Conservation (phyloP, 2,113 vertebrate species). For the Halichoeres trimaculatus region DNA sequence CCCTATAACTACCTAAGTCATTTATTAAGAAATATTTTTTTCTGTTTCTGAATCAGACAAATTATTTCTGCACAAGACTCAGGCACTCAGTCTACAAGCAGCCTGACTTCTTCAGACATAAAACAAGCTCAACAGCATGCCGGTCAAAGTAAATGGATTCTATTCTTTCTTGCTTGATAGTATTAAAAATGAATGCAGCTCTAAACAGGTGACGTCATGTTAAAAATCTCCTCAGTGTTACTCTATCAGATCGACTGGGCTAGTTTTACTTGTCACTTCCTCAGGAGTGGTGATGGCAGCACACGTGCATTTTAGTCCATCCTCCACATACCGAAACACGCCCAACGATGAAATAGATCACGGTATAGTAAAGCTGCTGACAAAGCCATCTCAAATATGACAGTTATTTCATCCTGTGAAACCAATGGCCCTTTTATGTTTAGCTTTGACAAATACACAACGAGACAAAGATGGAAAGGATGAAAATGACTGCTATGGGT, state of each 20-base stretch:
- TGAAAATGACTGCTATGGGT: neutral
- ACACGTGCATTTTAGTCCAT: constrained; percentile 26
- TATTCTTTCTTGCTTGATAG: too few species aligned
- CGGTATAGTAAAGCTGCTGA: neutral
- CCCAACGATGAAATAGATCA: constrained; percentile 23
- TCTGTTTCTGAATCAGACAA: too few species aligned
- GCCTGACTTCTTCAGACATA: too few species aligned
- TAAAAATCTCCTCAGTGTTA: neutral
- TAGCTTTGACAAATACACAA: neutral
- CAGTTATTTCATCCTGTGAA: constrained; percentile 12
- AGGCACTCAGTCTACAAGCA: too few species aligned
- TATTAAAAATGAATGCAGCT: too few species aligned
- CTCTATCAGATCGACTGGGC: constrained; percentile 29
- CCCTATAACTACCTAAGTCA: too few species aligned
- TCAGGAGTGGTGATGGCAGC: neutral
- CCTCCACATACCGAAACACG: constrained; percentile 54
- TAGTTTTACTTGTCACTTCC: constrained; percentile 51
- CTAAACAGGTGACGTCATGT: neutral
- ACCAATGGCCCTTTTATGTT: neutral
- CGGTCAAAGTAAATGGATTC: neutral
- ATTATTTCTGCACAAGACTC: too few species aligned
- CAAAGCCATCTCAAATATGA: constrained; percentile 47
- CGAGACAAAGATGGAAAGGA: neutral
- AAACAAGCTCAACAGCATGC: neutral
- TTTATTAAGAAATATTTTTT: too few species aligned